phyloP scores from a whole-genome alignment of 2,888 invertebrate species.

The Epinotia ramella region DNA sequence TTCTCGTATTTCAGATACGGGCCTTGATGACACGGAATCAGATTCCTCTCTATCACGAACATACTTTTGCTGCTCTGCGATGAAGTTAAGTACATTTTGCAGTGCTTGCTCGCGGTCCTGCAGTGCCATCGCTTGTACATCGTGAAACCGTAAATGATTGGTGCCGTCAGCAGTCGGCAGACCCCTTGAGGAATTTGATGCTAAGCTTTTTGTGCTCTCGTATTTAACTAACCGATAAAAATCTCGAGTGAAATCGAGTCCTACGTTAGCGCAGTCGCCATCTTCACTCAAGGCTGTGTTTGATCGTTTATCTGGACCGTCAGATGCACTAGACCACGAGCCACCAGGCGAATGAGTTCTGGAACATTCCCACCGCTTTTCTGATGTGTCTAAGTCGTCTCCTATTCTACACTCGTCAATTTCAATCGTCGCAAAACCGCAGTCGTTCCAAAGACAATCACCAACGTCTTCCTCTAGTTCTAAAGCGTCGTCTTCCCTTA shows the following conservation, averaged over 20 bases:
- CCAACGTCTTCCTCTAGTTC: slow-evolving; percentile 90
- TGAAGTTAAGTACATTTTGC: slow-evolving; percentile 90
- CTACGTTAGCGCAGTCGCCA: slow-evolving; percentile 88
- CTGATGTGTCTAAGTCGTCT: slow-evolving; percentile 76
- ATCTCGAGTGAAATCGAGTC: slow-evolving; percentile 91
- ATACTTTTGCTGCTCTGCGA: slow-evolving; percentile 91
- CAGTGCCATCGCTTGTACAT: slow-evolving; percentile 76
- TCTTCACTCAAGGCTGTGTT: slow-evolving; percentile 89
- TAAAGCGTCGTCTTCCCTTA: slow-evolving; percentile 89
- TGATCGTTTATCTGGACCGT: slow-evolving; percentile 88
- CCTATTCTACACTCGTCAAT: slow-evolving; percentile 87
- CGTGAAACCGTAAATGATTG: slow-evolving; percentile 76
- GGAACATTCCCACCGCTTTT: slow-evolving; percentile 88
- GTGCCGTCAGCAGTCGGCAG: slow-evolving; percentile 84
- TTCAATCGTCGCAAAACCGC: slow-evolving; percentile 88
- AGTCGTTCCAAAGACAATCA: slow-evolving; percentile 91
- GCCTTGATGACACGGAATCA: slow-evolving; percentile 83
- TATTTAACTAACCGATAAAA: slow-evolving; percentile 93
- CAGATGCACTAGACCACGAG: slow-evolving; percentile 85
- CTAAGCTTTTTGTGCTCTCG: slow-evolving; percentile 92
- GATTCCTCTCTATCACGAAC: slow-evolving; percentile 86
- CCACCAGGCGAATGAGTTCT: slow-evolving; percentile 86
- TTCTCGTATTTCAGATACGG: slow-evolving; percentile 85
- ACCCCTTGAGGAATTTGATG: slow-evolving; percentile 89
- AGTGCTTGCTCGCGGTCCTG: slow-evolving; percentile 89